A percentile compares a stretch with the other conserved stretches of the same genome.
These are phyloP conservation scores for Lycocerus yunnanus DNA, from an alignment of 2,888 invertebrate genomes.

Conservation along the genomic window DNA sequence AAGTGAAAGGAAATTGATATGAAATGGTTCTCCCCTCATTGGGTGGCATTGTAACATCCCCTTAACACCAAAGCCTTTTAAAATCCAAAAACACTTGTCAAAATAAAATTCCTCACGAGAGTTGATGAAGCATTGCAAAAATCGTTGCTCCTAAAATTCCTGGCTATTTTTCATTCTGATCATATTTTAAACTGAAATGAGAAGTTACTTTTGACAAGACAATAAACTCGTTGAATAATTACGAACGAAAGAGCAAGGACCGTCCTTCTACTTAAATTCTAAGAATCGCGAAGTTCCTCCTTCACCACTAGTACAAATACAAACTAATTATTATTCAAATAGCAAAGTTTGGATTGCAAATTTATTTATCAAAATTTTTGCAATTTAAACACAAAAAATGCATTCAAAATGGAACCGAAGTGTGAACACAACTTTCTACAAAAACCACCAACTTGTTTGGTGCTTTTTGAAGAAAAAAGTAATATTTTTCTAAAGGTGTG, in stretches of 20 bases:
- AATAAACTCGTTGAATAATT: slow-evolving; percentile 14
- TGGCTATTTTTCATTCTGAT: neutral
- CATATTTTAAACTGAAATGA: neutral
- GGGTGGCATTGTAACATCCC: neutral
- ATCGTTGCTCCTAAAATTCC: neutral
- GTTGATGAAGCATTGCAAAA: neutral
- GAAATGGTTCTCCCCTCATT: neutral
- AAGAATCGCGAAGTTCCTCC: slow-evolving; percentile 13
- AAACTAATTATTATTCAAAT: neutral
- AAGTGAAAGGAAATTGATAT: neutral
- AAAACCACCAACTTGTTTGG: neutral
- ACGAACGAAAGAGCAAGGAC: slow-evolving; percentile 24
- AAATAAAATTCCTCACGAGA: neutral
- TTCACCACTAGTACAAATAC: neutral
- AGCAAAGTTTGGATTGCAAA: neutral
- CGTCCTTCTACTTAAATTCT: slow-evolving; percentile 28
- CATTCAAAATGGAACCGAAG: neutral
- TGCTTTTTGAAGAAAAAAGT: neutral
- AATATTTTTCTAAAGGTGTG: neutral
- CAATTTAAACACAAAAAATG: neutral
- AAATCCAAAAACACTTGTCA: neutral
- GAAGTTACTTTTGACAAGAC: neutral
- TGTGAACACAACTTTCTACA: neutral
- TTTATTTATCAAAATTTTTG: neutral
- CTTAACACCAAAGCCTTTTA: too few species aligned